phyloP scores from a whole-genome alignment of 2,113 vertebrate genomes.

The Epinephelus fuscoguttatus region DNA sequence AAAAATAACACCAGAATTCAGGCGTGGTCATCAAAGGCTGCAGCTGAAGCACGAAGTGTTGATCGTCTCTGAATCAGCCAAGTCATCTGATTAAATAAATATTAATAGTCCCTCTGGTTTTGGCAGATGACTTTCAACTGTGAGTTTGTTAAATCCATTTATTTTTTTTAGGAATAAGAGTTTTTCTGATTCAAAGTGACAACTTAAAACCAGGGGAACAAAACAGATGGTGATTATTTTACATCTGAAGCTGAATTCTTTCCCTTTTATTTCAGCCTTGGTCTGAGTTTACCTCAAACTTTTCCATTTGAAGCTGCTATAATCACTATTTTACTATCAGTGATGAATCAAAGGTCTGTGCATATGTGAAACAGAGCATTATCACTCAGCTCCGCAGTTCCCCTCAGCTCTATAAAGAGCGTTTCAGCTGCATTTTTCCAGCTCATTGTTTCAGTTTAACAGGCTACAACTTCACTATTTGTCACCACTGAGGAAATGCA shows the following conservation, averaged over 20 bases:
- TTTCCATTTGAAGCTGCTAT: too few relatives aligned
- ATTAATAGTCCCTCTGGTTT: not conserved
- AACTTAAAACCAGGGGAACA: not conserved
- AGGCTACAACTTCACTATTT: too few relatives aligned
- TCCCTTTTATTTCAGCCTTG: not conserved
- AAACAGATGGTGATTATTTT: not conserved
- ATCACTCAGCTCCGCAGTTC: too few relatives aligned
- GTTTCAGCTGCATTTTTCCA: not conserved
- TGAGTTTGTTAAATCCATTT: not conserved
- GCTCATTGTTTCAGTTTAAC: not conserved
- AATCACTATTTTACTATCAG: too few relatives aligned
- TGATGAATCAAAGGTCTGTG: too few relatives aligned
- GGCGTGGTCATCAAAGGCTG: not conserved
- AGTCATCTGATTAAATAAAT: not conserved
- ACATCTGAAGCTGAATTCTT: not conserved
- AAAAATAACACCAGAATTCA: conserved; percentile 1
- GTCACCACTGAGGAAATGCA: too few relatives aligned
- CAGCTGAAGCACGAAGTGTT: not conserved
- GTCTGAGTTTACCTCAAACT: too few relatives aligned
- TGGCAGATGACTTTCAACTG: not conserved
- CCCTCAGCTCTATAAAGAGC: too few relatives aligned
- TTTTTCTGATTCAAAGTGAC: not conserved
- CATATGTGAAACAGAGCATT: too few relatives aligned
- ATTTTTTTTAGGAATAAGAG: not conserved
- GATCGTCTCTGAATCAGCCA: not conserved